These are phyloP conservation scores for Sebastes steindachneri DNA, from an alignment of 2,797 vertebrate species.

Conservation along the genomic window DNA sequence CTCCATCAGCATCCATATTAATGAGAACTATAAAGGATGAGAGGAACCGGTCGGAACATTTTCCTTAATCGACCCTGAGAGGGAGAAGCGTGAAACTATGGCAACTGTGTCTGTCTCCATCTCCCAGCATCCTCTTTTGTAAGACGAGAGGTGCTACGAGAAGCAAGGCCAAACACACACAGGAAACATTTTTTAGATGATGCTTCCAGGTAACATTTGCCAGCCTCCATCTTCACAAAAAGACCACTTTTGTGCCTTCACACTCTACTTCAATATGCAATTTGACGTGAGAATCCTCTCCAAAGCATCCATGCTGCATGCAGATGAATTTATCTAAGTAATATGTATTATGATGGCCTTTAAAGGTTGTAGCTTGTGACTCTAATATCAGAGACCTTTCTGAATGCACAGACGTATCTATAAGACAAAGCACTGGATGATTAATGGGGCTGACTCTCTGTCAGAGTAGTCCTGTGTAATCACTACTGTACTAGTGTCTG, in stretches of 20 bases:
- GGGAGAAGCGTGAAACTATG: slow-evolving; percentile 73
- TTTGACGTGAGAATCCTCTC: slow-evolving; percentile 16
- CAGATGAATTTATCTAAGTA: neutral
- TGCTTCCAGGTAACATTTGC: slow-evolving; percentile 53
- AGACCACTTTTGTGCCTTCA: slow-evolving; percentile 10
- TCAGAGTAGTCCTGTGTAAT: slow-evolving; percentile 16
- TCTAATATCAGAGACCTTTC: slow-evolving; percentile 45
- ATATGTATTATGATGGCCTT: slow-evolving; percentile 45
- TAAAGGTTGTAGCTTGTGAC: slow-evolving; percentile 39
- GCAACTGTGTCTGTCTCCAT: slow-evolving; percentile 68
- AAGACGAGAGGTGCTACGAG: slow-evolving; percentile 33
- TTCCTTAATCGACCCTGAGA: slow-evolving; percentile 56
- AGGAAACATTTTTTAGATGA: slow-evolving; percentile 17
- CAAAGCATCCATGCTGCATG: neutral
- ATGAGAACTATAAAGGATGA: slow-evolving; percentile 49
- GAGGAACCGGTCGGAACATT: slow-evolving; percentile 43
- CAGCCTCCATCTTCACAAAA: slow-evolving; percentile 21
- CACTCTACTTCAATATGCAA: slow-evolving; percentile 14
- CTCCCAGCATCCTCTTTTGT: slow-evolving; percentile 56
- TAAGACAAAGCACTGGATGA: slow-evolving; percentile 25
- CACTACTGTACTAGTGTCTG: neutral
- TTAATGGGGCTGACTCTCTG: slow-evolving; percentile 35
- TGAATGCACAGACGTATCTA: slow-evolving; percentile 20
- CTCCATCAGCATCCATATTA: slow-evolving; percentile 40
- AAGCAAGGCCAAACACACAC: slow-evolving; percentile 34